Conservation (phyloP, 2,797 vertebrate genomes). For the Psittacula echo region DNA sequence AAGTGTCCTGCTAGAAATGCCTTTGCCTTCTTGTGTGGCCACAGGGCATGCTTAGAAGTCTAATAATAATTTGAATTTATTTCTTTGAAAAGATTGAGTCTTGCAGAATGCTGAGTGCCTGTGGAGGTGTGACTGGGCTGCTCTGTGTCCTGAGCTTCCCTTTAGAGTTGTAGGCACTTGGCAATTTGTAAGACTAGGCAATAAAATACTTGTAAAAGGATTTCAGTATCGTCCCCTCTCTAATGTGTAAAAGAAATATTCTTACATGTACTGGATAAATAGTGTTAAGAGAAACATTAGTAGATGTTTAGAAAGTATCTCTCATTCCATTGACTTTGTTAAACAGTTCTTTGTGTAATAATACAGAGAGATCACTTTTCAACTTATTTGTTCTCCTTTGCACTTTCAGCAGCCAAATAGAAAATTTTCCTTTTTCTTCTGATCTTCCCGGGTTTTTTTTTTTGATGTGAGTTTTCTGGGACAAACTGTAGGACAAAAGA, state of each 20-base stretch:
- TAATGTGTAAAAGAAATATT: neutral
- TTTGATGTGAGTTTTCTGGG: conserved; percentile 85
- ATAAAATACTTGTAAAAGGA: conserved; percentile 24
- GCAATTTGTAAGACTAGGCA: neutral
- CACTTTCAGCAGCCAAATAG: conserved; percentile 65
- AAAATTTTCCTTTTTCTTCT: conserved; percentile 71
- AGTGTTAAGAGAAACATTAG: neutral
- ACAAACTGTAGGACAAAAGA: conserved; percentile 84
- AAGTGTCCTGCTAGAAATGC: neutral
- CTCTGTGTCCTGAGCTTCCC: neutral
- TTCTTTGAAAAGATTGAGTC: neutral
- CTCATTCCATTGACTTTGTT: neutral
- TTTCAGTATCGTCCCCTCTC: neutral
- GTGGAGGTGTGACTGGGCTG: neutral
- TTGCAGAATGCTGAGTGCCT: neutral
- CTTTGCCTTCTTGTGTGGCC: neutral
- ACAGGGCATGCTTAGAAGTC: neutral
- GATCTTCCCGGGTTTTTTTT: conserved; percentile 79
- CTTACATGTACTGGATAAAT: neutral
- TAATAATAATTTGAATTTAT: neutral
- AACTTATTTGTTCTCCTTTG: conserved; percentile 66
- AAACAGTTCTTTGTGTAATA: conserved; percentile 33
- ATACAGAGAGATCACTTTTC: neutral
- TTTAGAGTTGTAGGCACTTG: neutral
- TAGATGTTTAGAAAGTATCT: neutral